Evolutionary conservation across 1,140 invertebrate genomes (phyloP).

Genomic region (Papilio polytes): DNA sequence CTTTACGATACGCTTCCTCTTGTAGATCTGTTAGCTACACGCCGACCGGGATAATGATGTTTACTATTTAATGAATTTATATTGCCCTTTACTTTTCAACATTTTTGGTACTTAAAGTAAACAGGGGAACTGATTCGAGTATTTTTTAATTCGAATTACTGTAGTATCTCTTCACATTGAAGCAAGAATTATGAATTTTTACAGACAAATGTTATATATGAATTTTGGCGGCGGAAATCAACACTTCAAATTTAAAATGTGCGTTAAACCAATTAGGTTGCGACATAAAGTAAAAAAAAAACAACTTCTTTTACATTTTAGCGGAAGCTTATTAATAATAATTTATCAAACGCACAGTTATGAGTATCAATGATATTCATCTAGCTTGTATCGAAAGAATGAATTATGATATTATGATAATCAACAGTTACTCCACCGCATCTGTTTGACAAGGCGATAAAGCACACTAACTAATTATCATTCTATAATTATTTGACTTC

Average conservation of each 20-base stretch:
- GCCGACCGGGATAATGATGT: constrained; percentile 4
- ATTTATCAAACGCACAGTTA: constrained; percentile 20
- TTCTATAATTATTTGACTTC: constrained; percentile 12
- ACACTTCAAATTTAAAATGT: too few species aligned
- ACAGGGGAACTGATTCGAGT: background rate
- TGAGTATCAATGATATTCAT: constrained; percentile 23
- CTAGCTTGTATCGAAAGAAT: background rate
- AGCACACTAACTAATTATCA: background rate
- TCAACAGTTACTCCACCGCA: constrained; percentile 24
- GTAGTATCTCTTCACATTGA: background rate
- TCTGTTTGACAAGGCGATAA: constrained; percentile 14
- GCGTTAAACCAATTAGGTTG: too few species aligned
- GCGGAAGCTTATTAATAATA: background rate
- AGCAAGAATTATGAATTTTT: too few species aligned
- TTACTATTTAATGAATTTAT: constrained; percentile 32
- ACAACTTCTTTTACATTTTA: background rate
- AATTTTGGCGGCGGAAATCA: too few species aligned
- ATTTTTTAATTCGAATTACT: background rate
- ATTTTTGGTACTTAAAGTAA: background rate
- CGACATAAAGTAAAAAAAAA: background rate
- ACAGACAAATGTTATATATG: too few species aligned
- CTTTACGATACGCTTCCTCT: constrained; percentile 60
- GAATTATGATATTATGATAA: constrained; percentile 37
- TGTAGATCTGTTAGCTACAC: constrained; percentile 48
- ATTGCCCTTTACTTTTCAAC: background rate